Evolutionary conservation across 2,888 invertebrate genomes (phyloP).

Genomic region (Horisme vitalbata): DNA sequence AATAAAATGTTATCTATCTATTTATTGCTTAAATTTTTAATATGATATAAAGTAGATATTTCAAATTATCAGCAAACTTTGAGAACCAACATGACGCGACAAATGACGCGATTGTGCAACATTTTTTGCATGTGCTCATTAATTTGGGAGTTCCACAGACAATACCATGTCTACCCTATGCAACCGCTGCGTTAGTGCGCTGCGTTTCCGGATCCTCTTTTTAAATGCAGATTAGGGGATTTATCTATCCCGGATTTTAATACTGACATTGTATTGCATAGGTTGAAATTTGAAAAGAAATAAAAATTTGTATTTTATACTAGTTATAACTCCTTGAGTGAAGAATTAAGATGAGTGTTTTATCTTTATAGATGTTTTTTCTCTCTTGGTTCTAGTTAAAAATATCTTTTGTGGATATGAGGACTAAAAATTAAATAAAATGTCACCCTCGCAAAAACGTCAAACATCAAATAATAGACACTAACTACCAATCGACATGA

Average conservation of each 20-base stretch:
- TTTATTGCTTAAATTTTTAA: no score
- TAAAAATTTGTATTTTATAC: no score
- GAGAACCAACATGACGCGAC: constrained; percentile 61
- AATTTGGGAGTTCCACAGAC: constrained; percentile 75
- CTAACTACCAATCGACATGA: constrained; percentile 79
- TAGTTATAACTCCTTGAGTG: no score
- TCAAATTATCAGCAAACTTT: constrained; percentile 47
- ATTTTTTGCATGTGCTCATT: constrained; percentile 78
- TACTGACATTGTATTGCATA: constrained; percentile 43
- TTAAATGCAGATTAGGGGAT: constrained; percentile 79
- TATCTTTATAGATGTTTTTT: no score
- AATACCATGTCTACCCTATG: constrained; percentile 64
- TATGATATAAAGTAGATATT: no score
- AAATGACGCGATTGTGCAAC: constrained; percentile 75
- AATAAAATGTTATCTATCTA: no score
- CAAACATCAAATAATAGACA: constrained; percentile 61
- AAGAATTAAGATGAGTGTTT: no score
- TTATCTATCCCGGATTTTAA: constrained; percentile 68
- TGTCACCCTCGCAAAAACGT: constrained; percentile 50
- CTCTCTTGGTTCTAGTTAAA: no score
- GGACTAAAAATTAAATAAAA: constrained; percentile 26
- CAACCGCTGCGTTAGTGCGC: constrained; percentile 65
- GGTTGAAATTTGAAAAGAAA: constrained; percentile 8
- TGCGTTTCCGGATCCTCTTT: constrained; percentile 72
- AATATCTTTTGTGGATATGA: constrained; percentile 38